phyloP scores from a whole-genome alignment of 2,797 vertebrate genomes.

The Emys orbicularis region DNA sequence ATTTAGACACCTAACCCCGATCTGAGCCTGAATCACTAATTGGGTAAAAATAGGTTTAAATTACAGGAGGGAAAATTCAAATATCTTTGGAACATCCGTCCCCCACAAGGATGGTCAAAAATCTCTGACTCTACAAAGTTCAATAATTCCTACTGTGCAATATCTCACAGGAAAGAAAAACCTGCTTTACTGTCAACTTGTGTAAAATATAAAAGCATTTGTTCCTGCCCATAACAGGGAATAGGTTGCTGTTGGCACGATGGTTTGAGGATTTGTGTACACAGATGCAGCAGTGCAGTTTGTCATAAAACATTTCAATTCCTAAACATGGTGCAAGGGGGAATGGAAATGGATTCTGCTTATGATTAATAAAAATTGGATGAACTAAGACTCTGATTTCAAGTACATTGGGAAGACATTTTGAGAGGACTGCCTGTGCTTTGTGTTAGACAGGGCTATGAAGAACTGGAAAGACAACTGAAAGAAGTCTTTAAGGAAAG shows the following conservation, averaged over 20 bases:
- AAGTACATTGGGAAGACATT: not conserved
- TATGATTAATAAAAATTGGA: not conserved
- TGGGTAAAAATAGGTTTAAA: not conserved
- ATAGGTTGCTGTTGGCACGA: not conserved
- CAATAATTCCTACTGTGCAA: not conserved
- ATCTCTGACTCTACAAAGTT: not conserved
- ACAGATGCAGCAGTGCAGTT: not conserved
- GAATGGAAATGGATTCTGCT: not conserved
- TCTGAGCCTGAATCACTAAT: not conserved
- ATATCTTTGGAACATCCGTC: not conserved
- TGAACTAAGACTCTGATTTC: not conserved
- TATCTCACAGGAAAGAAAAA: not conserved
- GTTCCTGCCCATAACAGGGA: not conserved
- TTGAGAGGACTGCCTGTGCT: constrained; percentile 37
- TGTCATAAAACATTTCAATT: not conserved
- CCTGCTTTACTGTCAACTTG: fast-evolving
- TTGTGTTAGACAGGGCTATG: constrained; percentile 91
- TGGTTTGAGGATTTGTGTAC: not conserved
- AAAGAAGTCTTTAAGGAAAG: constrained; percentile 96
- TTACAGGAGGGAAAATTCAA: not conserved
- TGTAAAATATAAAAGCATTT: not conserved
- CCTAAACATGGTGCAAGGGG: not conserved
- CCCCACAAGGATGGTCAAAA: not conserved
- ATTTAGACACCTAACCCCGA: not conserved
- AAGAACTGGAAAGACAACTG: constrained; percentile 94